Conservation (phyloP, 2,113 vertebrate species). For the Salvator merianae region DNA sequence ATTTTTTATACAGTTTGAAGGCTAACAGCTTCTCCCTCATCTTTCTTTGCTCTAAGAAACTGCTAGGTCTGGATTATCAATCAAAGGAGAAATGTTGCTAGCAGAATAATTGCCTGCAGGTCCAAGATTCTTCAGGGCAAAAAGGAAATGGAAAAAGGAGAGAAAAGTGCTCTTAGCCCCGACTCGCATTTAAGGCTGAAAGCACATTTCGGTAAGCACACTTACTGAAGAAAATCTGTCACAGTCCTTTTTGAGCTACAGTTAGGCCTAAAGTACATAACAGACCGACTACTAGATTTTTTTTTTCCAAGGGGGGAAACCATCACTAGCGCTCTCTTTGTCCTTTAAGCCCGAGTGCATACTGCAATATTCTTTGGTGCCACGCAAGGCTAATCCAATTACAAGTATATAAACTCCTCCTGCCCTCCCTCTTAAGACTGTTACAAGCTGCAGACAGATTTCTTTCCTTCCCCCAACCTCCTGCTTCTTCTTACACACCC, state of each 20-base stretch:
- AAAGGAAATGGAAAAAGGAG: background rate
- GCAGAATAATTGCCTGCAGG: too few relatives aligned
- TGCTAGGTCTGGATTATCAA: background rate
- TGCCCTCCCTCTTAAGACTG: background rate
- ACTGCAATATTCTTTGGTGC: background rate
- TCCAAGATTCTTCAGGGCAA: background rate
- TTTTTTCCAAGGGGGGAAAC: background rate
- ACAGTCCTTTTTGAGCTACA: background rate
- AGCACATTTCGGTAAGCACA: background rate
- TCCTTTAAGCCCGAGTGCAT: background rate
- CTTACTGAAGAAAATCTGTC: background rate
- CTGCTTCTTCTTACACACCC: background rate
- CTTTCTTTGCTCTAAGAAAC: background rate
- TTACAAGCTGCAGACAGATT: background rate
- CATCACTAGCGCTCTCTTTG: background rate
- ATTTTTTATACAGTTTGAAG: background rate
- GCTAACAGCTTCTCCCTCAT: too few relatives aligned
- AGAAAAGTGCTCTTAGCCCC: background rate
- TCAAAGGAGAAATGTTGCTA: background rate
- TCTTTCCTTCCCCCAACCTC: background rate
- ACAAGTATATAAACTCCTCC: background rate
- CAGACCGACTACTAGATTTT: background rate
- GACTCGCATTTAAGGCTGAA: background rate
- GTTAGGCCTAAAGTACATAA: background rate
- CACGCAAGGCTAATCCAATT: background rate